A percentile compares a stretch with the other conserved stretches of the same genome.
phyloP scores from a whole-genome alignment of 1,140 invertebrate species.

The Drosophila orena region DNA sequence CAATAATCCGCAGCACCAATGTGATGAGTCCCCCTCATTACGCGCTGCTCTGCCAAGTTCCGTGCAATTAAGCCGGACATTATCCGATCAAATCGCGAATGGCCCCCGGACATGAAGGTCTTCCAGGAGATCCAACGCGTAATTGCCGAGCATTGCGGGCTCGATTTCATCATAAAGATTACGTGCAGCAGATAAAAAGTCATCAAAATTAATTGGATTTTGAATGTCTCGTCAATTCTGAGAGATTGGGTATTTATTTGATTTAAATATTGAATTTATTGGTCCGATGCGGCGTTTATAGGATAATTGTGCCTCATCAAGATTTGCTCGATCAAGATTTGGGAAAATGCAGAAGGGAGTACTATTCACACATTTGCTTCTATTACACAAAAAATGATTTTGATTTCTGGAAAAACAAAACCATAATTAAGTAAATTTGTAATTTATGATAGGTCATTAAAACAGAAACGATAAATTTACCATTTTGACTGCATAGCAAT shows the following conservation, averaged over 20 bases:
- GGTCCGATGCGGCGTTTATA: conserved; percentile 25
- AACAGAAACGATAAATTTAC: too few relatives aligned
- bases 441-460: too few relatives aligned
- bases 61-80: conserved; percentile 64
- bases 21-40: conserved; percentile 24
- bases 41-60: conserved; percentile 57
- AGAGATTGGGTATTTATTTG: conserved; percentile 54
- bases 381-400: too few relatives aligned
- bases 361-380: too few relatives aligned
- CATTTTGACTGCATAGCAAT: too few relatives aligned
- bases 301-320: too few relatives aligned
- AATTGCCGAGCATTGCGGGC: conserved; percentile 54
- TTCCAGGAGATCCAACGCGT: conserved; percentile 23
- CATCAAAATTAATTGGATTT: conserved; percentile 77
- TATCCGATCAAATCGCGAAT: conserved; percentile 53
- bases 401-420: too few relatives aligned
- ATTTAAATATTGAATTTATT: conserved; percentile 54
- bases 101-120: conserved; percentile 34
- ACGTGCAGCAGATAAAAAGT: conserved; percentile 55
- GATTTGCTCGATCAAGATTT: too few relatives aligned
- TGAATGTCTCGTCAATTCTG: conserved; percentile 15
- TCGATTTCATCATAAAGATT: conserved; percentile 77
- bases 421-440: too few relatives aligned
- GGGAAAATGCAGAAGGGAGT: too few relatives aligned
- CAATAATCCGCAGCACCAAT: not conserved